Base-by-base conservation (phyloP, 2,113 vertebrate species). In the Beaufortia kweichowensis region DNA sequence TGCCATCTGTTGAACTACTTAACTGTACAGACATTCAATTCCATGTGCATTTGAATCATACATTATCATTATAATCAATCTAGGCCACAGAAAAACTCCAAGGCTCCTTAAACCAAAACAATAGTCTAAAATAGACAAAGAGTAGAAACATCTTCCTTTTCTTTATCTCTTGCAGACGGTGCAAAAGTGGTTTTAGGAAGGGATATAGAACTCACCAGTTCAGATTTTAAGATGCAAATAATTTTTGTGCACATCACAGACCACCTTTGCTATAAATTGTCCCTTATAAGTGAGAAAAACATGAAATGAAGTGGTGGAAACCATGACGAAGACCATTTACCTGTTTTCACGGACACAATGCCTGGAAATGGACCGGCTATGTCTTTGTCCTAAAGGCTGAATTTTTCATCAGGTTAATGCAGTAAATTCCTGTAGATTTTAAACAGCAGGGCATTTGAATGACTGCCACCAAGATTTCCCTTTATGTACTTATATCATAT, bases 191-290 rank as follows among this genome's bases (percentile, higher is more conserved):
- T 55, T 55, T 35, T 35, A 6, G 21, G 68, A 26, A 29, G 41
- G 41, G 31, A 33, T 29, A 15, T 59, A 35, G 3, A 35, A 24
- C n/a, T 33, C 39, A 63, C 29, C 56, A 64, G 17, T 76, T 59
- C 19, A 60, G 74, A 31, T 59, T 55, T 15, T 28, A 23, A 57
- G 50, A 29, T 11, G 35, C 39, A 53, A 35, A 71, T 12, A 8
- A 57, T 17, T 21, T 3, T 31, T 41, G 56, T 48, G 28, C 4
- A 75, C 33, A 28, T 70, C 33, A 74, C 79, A 65, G 69, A 70
- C 76, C 59, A 31, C n/a, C 64, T 33, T 55, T 66, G 74, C 24
- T 59, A 17, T 72, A 21, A 23, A 55, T 33, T 9, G n/a, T 21
- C 61, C 56, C 65, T 28, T 66, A 65, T 60, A 46, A 35, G 57